Conservation (phyloP, 2,888 invertebrate genomes). For the Drosophila imparisetae region DNA sequence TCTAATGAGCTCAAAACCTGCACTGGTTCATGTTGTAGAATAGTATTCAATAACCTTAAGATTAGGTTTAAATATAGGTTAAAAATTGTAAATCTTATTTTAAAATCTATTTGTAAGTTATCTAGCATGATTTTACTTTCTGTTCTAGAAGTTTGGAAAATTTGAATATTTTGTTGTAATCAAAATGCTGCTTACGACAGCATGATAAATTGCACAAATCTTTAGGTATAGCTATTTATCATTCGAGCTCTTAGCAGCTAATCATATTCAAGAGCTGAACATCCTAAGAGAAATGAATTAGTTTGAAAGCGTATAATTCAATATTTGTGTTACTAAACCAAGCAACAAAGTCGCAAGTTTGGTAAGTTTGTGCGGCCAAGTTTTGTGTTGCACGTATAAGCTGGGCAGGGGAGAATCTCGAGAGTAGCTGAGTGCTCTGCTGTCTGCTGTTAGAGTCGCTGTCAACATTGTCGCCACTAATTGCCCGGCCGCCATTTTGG, state of each 20-base stretch:
- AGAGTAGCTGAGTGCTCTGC: conserved; percentile 8
- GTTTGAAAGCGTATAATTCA: conserved; percentile 29
- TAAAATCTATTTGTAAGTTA: background rate
- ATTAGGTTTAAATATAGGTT: background rate
- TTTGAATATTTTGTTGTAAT: background rate
- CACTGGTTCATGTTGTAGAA: background rate
- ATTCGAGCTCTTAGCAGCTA: background rate
- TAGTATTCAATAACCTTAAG: background rate
- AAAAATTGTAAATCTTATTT: background rate
- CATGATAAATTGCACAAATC: background rate
- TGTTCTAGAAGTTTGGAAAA: background rate
- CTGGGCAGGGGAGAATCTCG: background rate
- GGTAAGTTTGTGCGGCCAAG: conserved; percentile 9
- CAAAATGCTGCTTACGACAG: background rate
- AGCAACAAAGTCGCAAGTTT: conserved; percentile 20
- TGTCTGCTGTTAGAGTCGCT: background rate
- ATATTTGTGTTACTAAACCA: conserved; percentile 38
- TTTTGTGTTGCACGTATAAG: conserved; percentile 19
- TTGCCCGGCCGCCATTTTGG: conserved; percentile 68
- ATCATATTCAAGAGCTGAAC: background rate
- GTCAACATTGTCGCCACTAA: conserved; percentile 52
- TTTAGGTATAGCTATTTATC: background rate
- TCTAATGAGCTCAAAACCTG: background rate
- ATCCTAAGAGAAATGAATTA: conserved; percentile 5
- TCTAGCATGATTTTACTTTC: background rate